Base-by-base conservation (phyloP, 2,888 invertebrate species). In the Lissocephala sabroskyi region DNA sequence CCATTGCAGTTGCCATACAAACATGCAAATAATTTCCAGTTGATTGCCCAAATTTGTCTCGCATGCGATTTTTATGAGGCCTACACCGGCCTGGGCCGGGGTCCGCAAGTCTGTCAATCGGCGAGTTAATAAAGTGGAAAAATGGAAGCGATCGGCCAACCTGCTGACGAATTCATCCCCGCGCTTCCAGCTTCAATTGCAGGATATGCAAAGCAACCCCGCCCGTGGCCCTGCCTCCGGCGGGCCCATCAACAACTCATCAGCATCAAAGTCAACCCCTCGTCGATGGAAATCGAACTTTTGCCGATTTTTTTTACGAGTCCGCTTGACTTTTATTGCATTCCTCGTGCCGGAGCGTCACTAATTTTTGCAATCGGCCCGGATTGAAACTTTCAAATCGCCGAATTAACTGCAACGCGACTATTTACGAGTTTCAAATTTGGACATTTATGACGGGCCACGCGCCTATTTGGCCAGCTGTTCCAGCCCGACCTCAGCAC, bases 91-190 rank as follows among this genome's bases (percentile, higher is more conserved):
- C 10, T 10, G 16, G 28, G 10, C 10, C 14, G 2, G 10, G 79
- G 79, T 78, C 76, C 62, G 76, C 76, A 80, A 80, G 66, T 77
- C 78, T 77, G 66, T 65, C 62, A 68, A 70, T 80, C 77, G 70
- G 66, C 67, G 79, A 77, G 71, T 78, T 81, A 80, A 81, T 77
- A 80, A 79, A 75, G 60, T 80, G 80, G 78, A 81, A 81, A 81
- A 76, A 70, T 67, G 14, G 9, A 18, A 5, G 9, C 9, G 23
- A 3, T 10, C 30, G 45, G 16, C 18, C 30, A 30, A 30, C 3
- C 9, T 32, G 4, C 2, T 11, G 11, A 1, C 32, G 3, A 2
- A 10, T n/a, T 6, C 14, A 32, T 16, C 5, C 9, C 23, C 23
- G 23, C 23, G 23, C 23, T 23, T n/a, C n/a, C n/a, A n/a, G n/a